Base-by-base conservation (phyloP, 2,113 vertebrate genomes). In the Chaetodon trifascialis region DNA sequence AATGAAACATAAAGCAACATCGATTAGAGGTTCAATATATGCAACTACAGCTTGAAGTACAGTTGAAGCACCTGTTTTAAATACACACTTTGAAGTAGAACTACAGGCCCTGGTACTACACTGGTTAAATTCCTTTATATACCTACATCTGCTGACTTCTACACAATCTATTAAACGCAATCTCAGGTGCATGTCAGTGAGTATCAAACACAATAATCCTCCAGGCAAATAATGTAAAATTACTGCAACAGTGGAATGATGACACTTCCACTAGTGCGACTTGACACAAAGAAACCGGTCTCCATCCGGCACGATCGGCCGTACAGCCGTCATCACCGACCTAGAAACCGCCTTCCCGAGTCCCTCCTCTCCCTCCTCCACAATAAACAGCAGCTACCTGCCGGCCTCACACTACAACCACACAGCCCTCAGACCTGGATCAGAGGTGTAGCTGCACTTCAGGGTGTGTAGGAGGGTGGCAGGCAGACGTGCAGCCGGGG, bases 271-370 rank as follows among this genome's bases (percentile, higher is more conserved):
- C 81, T 86, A 76, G 65, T 76, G 80, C 76, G 75, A 83, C 88
- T 79, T 94, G 91, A 93, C 92, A 94, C 93, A 94, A 94, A 93
- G 93, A 92, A 93, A 83, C 82, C 79, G 80, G 78, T 85, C 86
- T 83, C 87, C 86, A 82, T 87, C 88, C 64, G 77, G 68, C 67
- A 51, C 11, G 79, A 82, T 59, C 69, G 76, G 63, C 72, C 44
- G 73, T 76, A 69, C 73, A 56, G 78, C 16, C 10, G 44, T 80
- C 75, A 73, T 73, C 36, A 58, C 11, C 87, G 86, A 85, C 84
- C 88, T 75, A 87, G 46, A 89, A 88, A 82, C 75, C 82, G 68
- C 46, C 73, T 49, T 47, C 63, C 7, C 17, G 47, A 2, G 42
- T 73, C 60, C 79, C 62, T 62, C 63, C 71, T 64, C 49, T 34